phyloP scores from a whole-genome alignment of 2,797 vertebrate genomes.

The Danio albolineatus region DNA sequence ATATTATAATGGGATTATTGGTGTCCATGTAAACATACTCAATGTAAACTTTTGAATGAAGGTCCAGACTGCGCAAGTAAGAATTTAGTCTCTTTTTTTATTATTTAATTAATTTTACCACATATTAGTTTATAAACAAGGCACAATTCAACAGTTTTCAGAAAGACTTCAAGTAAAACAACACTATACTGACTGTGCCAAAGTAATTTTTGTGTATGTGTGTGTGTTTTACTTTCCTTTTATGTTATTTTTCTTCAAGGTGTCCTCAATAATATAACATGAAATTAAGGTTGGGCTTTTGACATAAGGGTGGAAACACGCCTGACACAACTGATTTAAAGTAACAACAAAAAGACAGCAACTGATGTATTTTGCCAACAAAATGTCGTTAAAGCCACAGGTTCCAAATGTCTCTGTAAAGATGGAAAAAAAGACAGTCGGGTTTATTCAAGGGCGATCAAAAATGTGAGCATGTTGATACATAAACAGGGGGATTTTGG shows the following conservation, averaged over 20 bases:
- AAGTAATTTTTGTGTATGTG: too few species aligned
- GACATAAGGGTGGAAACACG: constrained; percentile 7
- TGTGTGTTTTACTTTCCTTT: not conserved
- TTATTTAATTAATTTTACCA: too few species aligned
- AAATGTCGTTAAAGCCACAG: constrained; percentile 1
- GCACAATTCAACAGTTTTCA: too few species aligned
- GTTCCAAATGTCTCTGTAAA: not conserved
- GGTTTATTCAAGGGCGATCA: not conserved
- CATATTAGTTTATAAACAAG: too few species aligned
- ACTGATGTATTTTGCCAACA: constrained; percentile 29
- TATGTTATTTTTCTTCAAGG: not conserved
- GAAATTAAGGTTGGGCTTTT: not conserved
- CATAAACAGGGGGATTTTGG: not conserved
- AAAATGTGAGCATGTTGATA: not conserved
- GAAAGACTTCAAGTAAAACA: too few species aligned
- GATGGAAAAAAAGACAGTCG: not conserved
- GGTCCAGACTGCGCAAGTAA: too few species aligned
- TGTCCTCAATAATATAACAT: not conserved
- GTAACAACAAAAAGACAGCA: constrained; percentile 21
- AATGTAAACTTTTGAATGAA: too few species aligned
- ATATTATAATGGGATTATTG: too few species aligned
- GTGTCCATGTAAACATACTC: too few species aligned
- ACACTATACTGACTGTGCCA: too few species aligned
- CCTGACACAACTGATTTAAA: constrained; percentile 8
- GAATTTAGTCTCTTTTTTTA: too few species aligned